Evolutionary conservation across 2,113 vertebrate species (phyloP).

Genomic region (Charina bottae): DNA sequence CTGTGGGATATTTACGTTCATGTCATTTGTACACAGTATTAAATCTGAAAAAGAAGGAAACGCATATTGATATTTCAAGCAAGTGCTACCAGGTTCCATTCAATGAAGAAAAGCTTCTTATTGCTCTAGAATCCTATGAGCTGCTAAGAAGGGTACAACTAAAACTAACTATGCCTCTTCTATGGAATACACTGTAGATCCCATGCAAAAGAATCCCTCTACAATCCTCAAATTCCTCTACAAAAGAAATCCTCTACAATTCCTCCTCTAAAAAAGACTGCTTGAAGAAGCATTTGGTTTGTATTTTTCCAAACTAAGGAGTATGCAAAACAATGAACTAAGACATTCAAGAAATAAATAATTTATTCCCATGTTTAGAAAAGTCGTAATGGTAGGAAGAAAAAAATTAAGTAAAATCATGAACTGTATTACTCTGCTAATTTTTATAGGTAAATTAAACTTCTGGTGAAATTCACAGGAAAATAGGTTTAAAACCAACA

Average conservation of each 20-base stretch:
- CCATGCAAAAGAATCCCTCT: background rate
- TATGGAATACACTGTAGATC: background rate
- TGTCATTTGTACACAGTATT: constrained; percentile 96
- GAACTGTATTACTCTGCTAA: background rate
- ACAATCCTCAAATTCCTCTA: background rate
- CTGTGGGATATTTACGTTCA: constrained; percentile 96
- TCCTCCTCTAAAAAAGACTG: background rate
- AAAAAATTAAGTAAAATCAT: background rate
- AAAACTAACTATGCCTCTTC: background rate
- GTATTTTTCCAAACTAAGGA: background rate
- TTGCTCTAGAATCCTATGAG: background rate
- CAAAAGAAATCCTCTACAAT: background rate
- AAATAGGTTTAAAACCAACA: background rate
- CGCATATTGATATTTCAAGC: background rate
- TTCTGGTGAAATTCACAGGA: background rate
- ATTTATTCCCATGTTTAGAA: no score
- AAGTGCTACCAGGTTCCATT: background rate
- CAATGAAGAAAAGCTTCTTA: background rate
- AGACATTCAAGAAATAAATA: background rate
- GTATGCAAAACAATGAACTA: background rate
- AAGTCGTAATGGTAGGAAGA: background rate
- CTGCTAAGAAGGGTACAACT: background rate
- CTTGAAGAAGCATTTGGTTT: background rate
- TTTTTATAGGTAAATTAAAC: background rate
- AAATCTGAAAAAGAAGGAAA: constrained; percentile 80